These are phyloP conservation scores for Heliothis peltigera DNA, from an alignment of 2,888 invertebrate species.

Conservation along the genomic window DNA sequence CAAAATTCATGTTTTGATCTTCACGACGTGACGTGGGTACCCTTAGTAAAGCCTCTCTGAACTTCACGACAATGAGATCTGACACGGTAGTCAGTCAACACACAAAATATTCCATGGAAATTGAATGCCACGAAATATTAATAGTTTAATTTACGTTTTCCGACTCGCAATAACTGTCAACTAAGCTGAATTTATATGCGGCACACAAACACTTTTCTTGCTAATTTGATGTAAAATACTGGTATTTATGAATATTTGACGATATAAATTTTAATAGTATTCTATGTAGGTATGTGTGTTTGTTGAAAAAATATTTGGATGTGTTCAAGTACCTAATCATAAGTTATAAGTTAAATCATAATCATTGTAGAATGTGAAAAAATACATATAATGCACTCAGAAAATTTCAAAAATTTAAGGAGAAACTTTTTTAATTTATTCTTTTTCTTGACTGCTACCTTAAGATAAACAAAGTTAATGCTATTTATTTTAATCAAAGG, in stretches of 20 bases:
- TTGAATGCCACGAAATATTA: conserved; percentile 9
- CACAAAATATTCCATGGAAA: conserved; percentile 29
- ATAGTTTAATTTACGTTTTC: conserved; percentile 29
- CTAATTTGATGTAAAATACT: conserved; percentile 28
- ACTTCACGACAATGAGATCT: conserved; percentile 1
- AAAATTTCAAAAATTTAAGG: not conserved
- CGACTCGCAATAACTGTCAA: conserved; percentile 48
- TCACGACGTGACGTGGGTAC: conserved; percentile 13
- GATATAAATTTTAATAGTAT: not conserved
- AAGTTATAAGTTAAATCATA: no score
- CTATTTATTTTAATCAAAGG: conserved; percentile 1
- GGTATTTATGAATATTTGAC: conserved; percentile 13
- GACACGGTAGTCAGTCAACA: not conserved
- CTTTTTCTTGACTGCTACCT: not conserved
- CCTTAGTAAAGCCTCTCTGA: conserved; percentile 7
- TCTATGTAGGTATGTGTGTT: not conserved
- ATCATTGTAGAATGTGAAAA: not conserved
- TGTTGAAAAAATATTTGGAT: not conserved
- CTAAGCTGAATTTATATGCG: conserved; percentile 45
- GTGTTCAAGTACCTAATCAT: no score
- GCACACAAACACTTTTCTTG: conserved; percentile 36
- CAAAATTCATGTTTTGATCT: conserved; percentile 17
- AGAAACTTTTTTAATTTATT: not conserved
- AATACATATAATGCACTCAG: not conserved
- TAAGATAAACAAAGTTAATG: conserved; percentile 3